phyloP scores from a whole-genome alignment of 2,888 invertebrate genomes.

The Koerneria pararmatus region DNA sequence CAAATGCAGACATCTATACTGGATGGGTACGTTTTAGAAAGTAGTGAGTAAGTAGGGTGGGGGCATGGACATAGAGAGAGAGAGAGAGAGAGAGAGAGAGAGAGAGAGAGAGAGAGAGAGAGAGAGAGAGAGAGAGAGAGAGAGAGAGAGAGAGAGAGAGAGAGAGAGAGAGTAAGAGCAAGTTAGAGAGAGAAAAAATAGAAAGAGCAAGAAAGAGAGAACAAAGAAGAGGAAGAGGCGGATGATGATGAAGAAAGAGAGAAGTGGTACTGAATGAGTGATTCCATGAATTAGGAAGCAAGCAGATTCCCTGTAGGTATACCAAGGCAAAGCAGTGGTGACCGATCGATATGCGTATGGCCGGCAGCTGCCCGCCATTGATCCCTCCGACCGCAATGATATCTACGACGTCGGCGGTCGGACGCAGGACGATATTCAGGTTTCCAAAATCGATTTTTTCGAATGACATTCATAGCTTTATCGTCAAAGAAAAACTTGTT shows the following conservation, averaged over 20 bases:
- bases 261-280: neutral
- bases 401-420: constrained; percentile 51
- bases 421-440: constrained; percentile 55
- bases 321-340: constrained; percentile 54
- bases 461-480: no score
- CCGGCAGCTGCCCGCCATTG: constrained; percentile 58
- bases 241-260: no score
- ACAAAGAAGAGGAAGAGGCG: no score
- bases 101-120: constrained; percentile 6
- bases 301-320: constrained; percentile 36
- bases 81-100: neutral
- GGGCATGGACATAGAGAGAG: neutral
- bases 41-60: neutral
- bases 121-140: constrained; percentile 6
- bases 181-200: neutral
- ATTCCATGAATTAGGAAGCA: no score
- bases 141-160: constrained; percentile 6
- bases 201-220: no score
- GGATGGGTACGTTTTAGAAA: constrained; percentile 45
- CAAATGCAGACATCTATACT: constrained; percentile 56
- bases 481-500: no score
- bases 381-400: constrained; percentile 56
- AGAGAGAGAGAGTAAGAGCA: constrained; percentile 20
- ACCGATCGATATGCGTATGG: constrained; percentile 58
- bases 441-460: constrained; percentile 24